phyloP scores from a whole-genome alignment of 1,140 invertebrate species.

The Drosophila ironensis region DNA sequence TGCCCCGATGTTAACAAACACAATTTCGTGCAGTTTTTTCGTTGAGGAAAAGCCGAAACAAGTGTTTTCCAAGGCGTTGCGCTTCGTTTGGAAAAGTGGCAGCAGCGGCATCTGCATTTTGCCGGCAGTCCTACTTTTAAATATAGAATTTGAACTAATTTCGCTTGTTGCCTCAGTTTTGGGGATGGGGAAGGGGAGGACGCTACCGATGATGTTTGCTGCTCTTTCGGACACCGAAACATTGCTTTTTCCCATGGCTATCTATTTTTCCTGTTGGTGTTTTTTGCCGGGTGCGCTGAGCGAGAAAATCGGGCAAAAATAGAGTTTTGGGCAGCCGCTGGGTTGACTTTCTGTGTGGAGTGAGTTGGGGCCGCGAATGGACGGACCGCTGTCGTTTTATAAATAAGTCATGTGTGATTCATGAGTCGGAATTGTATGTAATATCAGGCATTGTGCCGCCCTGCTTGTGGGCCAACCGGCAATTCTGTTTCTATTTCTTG shows the following conservation, averaged over 20 bases:
- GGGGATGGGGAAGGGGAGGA: too few relatives aligned
- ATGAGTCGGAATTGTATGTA: slow-evolving; percentile 63
- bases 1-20: slow-evolving; percentile 14
- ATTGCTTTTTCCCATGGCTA: slow-evolving; percentile 28
- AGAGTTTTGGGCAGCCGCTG: slow-evolving; percentile 57
- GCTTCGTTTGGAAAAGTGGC: slow-evolving; percentile 66
- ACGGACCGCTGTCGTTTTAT: slow-evolving; percentile 63
- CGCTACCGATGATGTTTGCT: slow-evolving; percentile 41
- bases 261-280: neutral
- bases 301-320: slow-evolving; percentile 64
- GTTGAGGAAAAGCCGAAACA: slow-evolving; percentile 58
- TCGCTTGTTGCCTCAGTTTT: slow-evolving; percentile 46
- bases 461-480: slow-evolving; percentile 36
- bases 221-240: slow-evolving; percentile 35
- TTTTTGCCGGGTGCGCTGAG: slow-evolving; percentile 47
- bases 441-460: slow-evolving; percentile 16
- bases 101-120: slow-evolving; percentile 59
- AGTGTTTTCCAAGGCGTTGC: slow-evolving; percentile 75
- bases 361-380: slow-evolving; percentile 28
- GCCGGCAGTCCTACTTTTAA: slow-evolving; percentile 78
- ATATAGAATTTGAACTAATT: slow-evolving; percentile 79
- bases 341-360: slow-evolving; percentile 11
- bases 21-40: slow-evolving; percentile 32
- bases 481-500: slow-evolving; percentile 18
- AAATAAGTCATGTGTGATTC: slow-evolving; percentile 70